A percentile compares a stretch with the other conserved stretches of the same genome.
Evolutionary conservation across 2,888 invertebrate genomes (phyloP).

Genomic region (Chorisops tibialis): DNA sequence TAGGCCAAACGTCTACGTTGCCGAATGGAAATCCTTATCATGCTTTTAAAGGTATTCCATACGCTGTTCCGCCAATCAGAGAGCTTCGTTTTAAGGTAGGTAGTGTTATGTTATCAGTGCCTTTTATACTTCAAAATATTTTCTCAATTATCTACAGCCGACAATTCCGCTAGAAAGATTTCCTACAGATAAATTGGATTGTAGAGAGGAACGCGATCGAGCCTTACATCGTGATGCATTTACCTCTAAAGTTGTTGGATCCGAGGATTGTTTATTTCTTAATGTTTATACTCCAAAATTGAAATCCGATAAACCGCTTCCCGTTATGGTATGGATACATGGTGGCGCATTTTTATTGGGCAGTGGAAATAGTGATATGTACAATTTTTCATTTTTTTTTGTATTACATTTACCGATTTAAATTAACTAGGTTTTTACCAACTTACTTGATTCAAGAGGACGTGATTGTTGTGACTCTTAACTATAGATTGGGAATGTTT

Average conservation of each 20-base stretch:
- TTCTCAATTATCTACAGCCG: constrained; percentile 39
- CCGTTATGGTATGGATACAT: constrained; percentile 51
- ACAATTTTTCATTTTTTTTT: constrained; percentile 9
- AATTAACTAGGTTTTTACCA: constrained; percentile 46
- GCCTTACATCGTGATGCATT: constrained; percentile 45
- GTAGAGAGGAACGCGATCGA: constrained; percentile 43
- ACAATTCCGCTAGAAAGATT: constrained; percentile 45
- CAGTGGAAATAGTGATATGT: constrained; percentile 46
- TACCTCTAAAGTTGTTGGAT: constrained; percentile 39
- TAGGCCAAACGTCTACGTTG: constrained; percentile 50
- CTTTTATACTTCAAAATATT: no score
- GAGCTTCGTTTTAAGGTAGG: constrained; percentile 48
- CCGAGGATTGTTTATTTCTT: constrained; percentile 47
- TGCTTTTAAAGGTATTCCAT: constrained; percentile 57
- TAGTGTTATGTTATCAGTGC: not conserved
- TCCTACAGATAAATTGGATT: constrained; percentile 42
- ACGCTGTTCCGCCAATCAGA: constrained; percentile 57
- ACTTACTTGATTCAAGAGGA: constrained; percentile 45
- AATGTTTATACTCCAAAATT: constrained; percentile 46
- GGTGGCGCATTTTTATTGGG: constrained; percentile 48
- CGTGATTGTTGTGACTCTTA: constrained; percentile 48
- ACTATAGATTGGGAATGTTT: constrained; percentile 47
- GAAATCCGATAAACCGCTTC: constrained; percentile 35
- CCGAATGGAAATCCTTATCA: constrained; percentile 51
- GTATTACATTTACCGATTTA: not conserved